Percentiles rank a stretch among this genome's conserved stretches.
These are phyloP conservation scores for Pherbina coryleti DNA, from an alignment of 2,888 invertebrate genomes.

Conservation along the genomic window DNA sequence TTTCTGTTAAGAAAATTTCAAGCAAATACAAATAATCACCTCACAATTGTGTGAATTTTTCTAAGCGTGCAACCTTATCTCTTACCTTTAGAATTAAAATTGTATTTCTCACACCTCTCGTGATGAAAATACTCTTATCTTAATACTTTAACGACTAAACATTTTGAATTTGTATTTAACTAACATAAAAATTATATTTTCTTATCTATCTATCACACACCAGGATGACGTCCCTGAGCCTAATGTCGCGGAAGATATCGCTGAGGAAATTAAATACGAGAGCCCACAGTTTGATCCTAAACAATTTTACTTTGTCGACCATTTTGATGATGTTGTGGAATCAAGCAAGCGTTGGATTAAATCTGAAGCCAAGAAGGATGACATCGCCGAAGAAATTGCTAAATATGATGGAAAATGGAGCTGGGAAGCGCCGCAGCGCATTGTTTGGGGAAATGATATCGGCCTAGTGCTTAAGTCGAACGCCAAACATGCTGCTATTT, in stretches of 20 bases:
- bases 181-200: neutral
- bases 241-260: constrained; percentile 43
- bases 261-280: constrained; percentile 71
- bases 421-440: constrained; percentile 79
- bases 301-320: constrained; percentile 82
- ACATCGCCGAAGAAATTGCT: constrained; percentile 87
- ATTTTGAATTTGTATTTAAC: neutral
- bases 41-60: no score
- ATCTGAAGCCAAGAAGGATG: constrained; percentile 93
- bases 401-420: constrained; percentile 92
- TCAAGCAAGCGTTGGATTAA: constrained; percentile 87
- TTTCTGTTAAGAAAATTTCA: no score
- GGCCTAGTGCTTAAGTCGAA: constrained; percentile 93
- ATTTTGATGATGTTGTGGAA: constrained; percentile 82
- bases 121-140: neutral
- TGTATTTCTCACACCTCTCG: neutral
- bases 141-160: neutral
- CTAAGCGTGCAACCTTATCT: no score
- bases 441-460: constrained; percentile 84
- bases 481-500: constrained; percentile 96
- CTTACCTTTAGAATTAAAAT: neutral
- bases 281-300: constrained; percentile 78
- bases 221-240: constrained; percentile 53
- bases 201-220: neutral
- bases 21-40: no score